Base-by-base conservation (phyloP, 1,140 invertebrate species). In the Cepaea nemoralis region DNA sequence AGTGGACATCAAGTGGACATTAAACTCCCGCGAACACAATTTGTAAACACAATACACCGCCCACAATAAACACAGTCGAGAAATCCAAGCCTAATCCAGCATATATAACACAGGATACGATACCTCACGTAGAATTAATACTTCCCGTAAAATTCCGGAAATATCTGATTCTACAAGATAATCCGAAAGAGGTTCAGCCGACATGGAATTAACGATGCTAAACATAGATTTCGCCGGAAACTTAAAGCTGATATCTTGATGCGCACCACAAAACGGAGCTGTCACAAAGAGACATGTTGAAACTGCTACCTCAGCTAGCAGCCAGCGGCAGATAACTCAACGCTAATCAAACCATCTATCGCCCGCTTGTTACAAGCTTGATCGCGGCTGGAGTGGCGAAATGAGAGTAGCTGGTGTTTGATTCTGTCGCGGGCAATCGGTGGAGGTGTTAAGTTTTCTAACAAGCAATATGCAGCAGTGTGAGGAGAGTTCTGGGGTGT, bases 381-480 rank as follows among this genome's bases (percentile, higher is more conserved):
- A 63, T 63, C 59, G 59, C 59, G 27, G 59, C 59, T 16, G 6
- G 59, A 63, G 59, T 63, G 59, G n/a, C 16, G 59, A 63, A 63
- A 63, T 31, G 27, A 31, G n/a, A 31, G n/a, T 63, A 31, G n/a
- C 16, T 2, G 59, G 59, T 63, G 27, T 63, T 63, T 63, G 59
- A 63, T 63, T 63, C 59, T 63, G 2, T 63, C 19, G 16, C 59
- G 59, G 59, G 59, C n/a, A 63, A 63, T 63, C 59, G 59, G n/a
- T 22, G 22, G 59, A 63, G 59, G 59, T 63, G 59, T 63, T 63
- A 63, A 27, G 59, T 63, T 63, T 63, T 63, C 59, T 63, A 63
- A 63, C 59, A 27, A 63, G 59, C 59, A 63, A 63, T 63, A 1
- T 31, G 27, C 59, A 63, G 59, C n/a, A 6, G 16, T 6, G n/a